Percentiles rank a stretch among this genome's conserved stretches.
phyloP scores from a whole-genome alignment of 2,797 vertebrate genomes.

The Pagetopsis macropterus region DNA sequence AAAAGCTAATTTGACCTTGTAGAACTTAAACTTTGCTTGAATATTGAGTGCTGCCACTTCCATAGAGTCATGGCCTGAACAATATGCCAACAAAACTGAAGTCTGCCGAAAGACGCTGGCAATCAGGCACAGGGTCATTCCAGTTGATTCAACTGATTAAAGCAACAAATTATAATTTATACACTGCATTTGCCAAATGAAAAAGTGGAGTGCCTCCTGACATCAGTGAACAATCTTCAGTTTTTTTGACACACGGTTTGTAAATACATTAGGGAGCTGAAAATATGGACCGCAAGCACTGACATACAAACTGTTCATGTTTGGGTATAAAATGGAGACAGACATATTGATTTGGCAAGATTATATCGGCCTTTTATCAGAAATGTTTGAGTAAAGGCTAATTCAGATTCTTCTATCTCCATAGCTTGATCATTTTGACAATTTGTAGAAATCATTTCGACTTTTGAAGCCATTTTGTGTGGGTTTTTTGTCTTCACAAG shows the following conservation, averaged over 20 bases:
- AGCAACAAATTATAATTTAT: slow-evolving; percentile 72
- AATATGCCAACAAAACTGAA: slow-evolving; percentile 37
- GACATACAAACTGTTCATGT: slow-evolving; percentile 21
- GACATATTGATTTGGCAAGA: slow-evolving; percentile 24
- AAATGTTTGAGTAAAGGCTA: neutral
- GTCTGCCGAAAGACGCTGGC: slow-evolving; percentile 49
- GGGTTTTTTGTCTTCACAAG: neutral
- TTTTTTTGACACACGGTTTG: slow-evolving; percentile 31
- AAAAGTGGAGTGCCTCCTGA: slow-evolving; percentile 59
- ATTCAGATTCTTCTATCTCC: neutral
- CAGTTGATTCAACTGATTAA: slow-evolving; percentile 70
- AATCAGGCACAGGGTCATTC: slow-evolving; percentile 65
- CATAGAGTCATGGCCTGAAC: slow-evolving; percentile 23
- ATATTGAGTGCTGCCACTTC: slow-evolving; percentile 25
- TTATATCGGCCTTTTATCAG: slow-evolving; percentile 3
- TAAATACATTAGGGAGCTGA: slow-evolving; percentile 17
- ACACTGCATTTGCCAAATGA: slow-evolving; percentile 66
- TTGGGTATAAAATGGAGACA: slow-evolving; percentile 13
- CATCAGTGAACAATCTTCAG: slow-evolving; percentile 47
- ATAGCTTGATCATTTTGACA: slow-evolving; percentile 1
- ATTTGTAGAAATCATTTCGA: neutral
- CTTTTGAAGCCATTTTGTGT: slow-evolving; percentile 8
- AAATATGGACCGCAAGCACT: neutral
- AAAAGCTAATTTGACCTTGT: neutral
- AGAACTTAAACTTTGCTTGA: slow-evolving; percentile 1